Base-by-base conservation (phyloP, 2,888 invertebrate species). In the Theretra japonica region DNA sequence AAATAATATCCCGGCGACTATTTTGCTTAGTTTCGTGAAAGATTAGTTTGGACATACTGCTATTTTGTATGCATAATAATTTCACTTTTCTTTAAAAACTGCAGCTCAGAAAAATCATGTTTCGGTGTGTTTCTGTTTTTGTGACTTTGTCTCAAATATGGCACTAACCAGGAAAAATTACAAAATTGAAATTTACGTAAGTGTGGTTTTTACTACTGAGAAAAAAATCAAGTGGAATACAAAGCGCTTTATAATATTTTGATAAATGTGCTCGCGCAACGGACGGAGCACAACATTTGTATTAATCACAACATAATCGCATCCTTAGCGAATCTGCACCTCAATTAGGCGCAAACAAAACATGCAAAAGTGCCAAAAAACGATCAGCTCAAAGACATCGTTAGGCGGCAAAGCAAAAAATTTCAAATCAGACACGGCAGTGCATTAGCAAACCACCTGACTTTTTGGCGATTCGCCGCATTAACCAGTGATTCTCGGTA, bases 251-350 rank as follows among this genome's bases (percentile, higher is more conserved):
- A 65, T 65, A 65, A 65, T 48, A 65, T 65, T 65, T 65, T 65
- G 65, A 65, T 65, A 65, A 65, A 48, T 65, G 48, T 48, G 23
- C 65, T 65, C 65, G n/a, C 41, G 17, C 41, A 65, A 65, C 48
- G 48, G 65, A 65, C 48, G 23, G 65, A 15, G 65, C 41, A 41
- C 65, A 65, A 65, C 62, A 65, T 71, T 62, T 65, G 81, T 88
- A 92, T 92, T 91, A 93, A 93, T 94, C 93, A 93, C 83, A 79
- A 75, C 82, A 86, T 92, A 93, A 94, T 94, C 91, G 93, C 89
- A 92, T 92, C 91, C 91, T 92, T 93, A 91, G 88, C 90, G 90
- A 93, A 93, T 92, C 78, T 77, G 86, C 75, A 86, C 92, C 92
- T 90, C 93, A 94, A 94, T 94, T 92, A 93, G 88, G 86, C 85